Evolutionary conservation across 2,113 vertebrate genomes (phyloP), one percentile per base, ranked within the genome.

Genomic region (Indicator indicator): DNA sequence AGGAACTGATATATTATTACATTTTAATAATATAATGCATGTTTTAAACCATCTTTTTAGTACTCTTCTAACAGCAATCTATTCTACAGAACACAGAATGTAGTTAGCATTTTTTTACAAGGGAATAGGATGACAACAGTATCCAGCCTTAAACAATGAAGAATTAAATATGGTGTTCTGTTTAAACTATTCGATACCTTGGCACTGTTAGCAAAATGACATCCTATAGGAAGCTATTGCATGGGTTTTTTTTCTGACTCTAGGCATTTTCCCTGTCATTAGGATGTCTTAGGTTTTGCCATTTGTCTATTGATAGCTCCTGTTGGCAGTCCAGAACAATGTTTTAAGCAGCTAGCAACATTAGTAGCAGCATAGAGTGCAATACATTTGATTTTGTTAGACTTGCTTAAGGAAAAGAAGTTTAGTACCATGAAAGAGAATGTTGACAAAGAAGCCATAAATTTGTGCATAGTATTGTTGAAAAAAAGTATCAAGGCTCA

Each of bases 261-360:
- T n/a, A 72, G 70, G 54, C 12, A 73, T 94, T 86, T 90, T 73
- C 14, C 8, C 15, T 33, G 9, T 73, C 24, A 75, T 78, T 81
- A 88, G 20, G 11, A 27, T 75, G 15, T 38, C 65, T 74, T 50
- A 64, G 17, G 16, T 93, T 96, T 56, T 88, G 26, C 17, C 62
- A 58, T 72, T 92, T 93, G 30, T 90, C 70, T 86, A 48, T 67
- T 84, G 83, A 93, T 62, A 94, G n/a, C 13, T 13, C 84, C 42
- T 68, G 27, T 73, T 90, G 65, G 73, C 40, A 36, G 60, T 93
- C 73, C 56, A 91, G 32, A 79, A n/a, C 36, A 95, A 69, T 3
- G 19, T 79, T 94, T 91, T 73, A 82, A 90, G 62, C 9, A n/a
- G 6, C 23, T 65, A 91, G 21, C 30, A 75, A 72, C 55, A 88